Evolutionary conservation across 2,113 vertebrate genomes (phyloP), one percentile per base, ranked within the genome.

Genomic region (Syrrhaptes paradoxus): DNA sequence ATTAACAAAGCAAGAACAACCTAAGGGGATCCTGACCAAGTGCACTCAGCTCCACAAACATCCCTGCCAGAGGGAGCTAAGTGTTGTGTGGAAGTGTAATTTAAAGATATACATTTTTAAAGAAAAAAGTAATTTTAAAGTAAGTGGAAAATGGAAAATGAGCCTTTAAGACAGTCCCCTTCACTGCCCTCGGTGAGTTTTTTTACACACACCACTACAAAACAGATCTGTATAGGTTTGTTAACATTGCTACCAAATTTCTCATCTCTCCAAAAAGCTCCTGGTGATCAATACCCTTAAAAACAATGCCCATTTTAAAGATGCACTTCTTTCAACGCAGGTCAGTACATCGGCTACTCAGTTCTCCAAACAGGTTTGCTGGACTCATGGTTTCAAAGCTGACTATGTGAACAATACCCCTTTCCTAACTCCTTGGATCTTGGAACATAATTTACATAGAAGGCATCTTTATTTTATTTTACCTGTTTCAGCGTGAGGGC

Each of bases 401-500:
- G 62, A 36, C 21, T 32, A 17, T 13, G 11, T 29, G 16, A 90
- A 12, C 28, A 61, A 72, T 13, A 24, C 4, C 10, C 29, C 18
- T 29, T 21, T 52, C 2, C 1, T 38, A 55, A 32, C 19, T 34
- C 55, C 48, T 68, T 55, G 34, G 48, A 51, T 46, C 17, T n/a
- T 29, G 3, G 21, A 59, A 51, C 8, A 45, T 8, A 17, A 62
- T 54, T 74, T 41, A 72, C 0, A 1, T 49, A 73, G 52, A 84
- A 62, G 21, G 22, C 34, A 82, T 38, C 16, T 67, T 34, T 17
- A 26, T 4, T 8, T 7, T 19, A 9, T 26, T 31, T 97, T 96
- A 99, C 99, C 99, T 99, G 99, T 97, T 99, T 99, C 75, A 99
- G 98, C 1, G 97, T 98, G 6, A 99, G 98, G 0, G 98, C 98